Base-by-base conservation (phyloP, 2,797 vertebrate species). In the Sebastes diaconus region DNA sequence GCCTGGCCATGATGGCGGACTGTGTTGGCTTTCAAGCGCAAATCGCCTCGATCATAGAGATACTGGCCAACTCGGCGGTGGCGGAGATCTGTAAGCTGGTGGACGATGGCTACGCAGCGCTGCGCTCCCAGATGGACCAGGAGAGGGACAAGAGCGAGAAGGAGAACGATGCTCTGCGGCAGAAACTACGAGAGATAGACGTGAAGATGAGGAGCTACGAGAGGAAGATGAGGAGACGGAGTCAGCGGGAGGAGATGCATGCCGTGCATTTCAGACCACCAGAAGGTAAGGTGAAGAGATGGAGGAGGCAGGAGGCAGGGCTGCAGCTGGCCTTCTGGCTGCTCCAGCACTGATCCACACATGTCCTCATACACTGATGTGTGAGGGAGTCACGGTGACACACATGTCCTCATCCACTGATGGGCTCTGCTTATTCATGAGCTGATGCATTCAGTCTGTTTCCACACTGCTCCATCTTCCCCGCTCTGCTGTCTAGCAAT, bases 71-170 rank as follows among this genome's bases (percentile, higher is more conserved):
- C 36, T 95, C 95, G 10, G 96, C 96, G 3, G 95, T 96, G 90
- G 93, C 90, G 27, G 95, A 96, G 86, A 96, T 96, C 80, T 96
- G 95, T 70, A 95, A 95, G 9, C 92, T 96, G 75, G 95, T 96
- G 70, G 95, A 96, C 55, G 96, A 95, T 64, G 95, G 95, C 3
- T 96, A 93, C 70, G 94, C 95, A 9, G 90, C 94, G 46, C 91
- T 96, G 66, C 94, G 93, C 57, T 87, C 94, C 9, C 94, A 96
- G 85, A 94, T 96, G 95, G 92, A 94, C 3, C 89, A 71, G 84
- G 92, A 93, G 87, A 77, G 91, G 0, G 79, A 92, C 52, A 90
- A 90, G 73, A 94, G 91, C 83, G 93, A 94, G 77, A 86, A 91
- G 57, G 96, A 96, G 82, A 96, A 95, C 84, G 90, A 94, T 20